Evolutionary conservation across 2,888 invertebrate genomes (phyloP).

Genomic region (Prenolepis imparis): DNA sequence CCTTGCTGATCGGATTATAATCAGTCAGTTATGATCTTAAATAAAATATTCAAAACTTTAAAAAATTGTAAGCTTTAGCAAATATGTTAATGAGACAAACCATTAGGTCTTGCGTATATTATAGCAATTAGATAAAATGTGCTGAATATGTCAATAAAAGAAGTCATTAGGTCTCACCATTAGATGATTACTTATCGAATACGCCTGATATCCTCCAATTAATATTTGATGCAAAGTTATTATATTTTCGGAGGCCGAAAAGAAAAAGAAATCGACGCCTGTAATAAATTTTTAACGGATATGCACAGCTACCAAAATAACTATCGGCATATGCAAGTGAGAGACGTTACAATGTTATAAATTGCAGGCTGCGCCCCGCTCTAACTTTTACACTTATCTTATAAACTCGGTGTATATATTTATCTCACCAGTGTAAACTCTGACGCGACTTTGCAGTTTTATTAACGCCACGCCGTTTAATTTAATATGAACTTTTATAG

Average conservation of each 20-base stretch:
- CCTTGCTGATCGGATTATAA: neutral
- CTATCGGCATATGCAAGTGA: constrained; percentile 8
- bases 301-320: constrained; percentile 54
- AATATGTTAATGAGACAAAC: neutral
- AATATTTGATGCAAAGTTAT: neutral
- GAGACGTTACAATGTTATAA: constrained; percentile 61
- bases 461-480: constrained; percentile 34
- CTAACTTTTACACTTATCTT: constrained; percentile 45
- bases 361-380: constrained; percentile 29
- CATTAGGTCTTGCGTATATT: neutral
- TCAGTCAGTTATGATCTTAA: neutral
- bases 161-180: neutral
- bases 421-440: constrained; percentile 35
- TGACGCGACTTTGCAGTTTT: constrained; percentile 26
- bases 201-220: neutral
- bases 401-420: constrained; percentile 38
- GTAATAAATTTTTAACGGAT: neutral
- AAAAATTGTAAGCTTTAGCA: neutral
- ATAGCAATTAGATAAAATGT: constrained; percentile 7
- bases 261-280: neutral
- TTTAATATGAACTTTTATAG: constrained; percentile 40
- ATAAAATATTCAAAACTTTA: neutral
- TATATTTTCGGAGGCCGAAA: neutral
- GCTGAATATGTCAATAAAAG: neutral
- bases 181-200: constrained; percentile 15